A percentile compares a stretch with the other conserved stretches of the same genome.
These are phyloP conservation scores for Micromesistius poutassou DNA, from an alignment of 2,797 vertebrate genomes.

Conservation along the genomic window DNA sequence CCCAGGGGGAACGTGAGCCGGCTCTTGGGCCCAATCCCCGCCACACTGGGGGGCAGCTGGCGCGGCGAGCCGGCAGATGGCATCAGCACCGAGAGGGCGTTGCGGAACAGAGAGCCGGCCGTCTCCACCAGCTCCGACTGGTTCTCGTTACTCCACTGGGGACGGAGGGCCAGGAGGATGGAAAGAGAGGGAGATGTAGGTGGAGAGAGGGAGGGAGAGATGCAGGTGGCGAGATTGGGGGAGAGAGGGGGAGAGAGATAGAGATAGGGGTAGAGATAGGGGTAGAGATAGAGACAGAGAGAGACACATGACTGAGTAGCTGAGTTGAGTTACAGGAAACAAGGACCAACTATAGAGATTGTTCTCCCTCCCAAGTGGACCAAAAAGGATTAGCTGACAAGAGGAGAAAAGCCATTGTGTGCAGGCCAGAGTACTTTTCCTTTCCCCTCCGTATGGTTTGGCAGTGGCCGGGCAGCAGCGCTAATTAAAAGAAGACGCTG, in stretches of 20 bases:
- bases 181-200: conserved; percentile 20
- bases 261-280: background rate
- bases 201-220: conserved; percentile 10
- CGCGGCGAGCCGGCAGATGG: conserved; percentile 83
- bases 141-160: conserved; percentile 91
- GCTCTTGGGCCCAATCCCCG: conserved; percentile 81
- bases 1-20: conserved; percentile 89
- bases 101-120: conserved; percentile 81
- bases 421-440: conserved; percentile 51
- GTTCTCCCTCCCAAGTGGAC: conserved; percentile 43
- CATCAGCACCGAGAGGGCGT: conserved; percentile 79
- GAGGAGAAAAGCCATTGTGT: conserved; percentile 52
- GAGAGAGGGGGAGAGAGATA: background rate
- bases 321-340: background rate
- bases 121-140: conserved; percentile 89
- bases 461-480: conserved; percentile 51
- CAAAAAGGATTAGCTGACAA: conserved; percentile 66
- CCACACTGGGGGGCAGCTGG: conserved; percentile 92
- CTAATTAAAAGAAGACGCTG: conserved; percentile 78
- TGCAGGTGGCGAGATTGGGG: background rate
- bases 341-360: background rate
- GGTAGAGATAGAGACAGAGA: background rate
- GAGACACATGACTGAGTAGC: background rate
- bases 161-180: background rate
- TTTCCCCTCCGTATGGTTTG: conserved; percentile 66